A percentile compares a stretch with the other conserved stretches of the same genome.
Evolutionary conservation across 2,113 vertebrate genomes (phyloP).

Genomic region (Dinomys branickii): DNA sequence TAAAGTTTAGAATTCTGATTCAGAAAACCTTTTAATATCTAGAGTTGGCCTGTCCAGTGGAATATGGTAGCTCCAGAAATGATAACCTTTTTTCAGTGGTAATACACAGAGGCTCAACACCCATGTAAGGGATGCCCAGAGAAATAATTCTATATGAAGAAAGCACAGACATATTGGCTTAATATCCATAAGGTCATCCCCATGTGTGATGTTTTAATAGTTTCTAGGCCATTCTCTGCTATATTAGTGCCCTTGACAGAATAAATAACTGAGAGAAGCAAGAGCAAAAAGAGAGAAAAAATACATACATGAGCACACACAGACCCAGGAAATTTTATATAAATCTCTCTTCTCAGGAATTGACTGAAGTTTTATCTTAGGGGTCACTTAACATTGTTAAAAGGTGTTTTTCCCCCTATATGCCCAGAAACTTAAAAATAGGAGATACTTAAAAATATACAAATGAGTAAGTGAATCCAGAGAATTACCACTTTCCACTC

Average conservation of each 20-base stretch:
- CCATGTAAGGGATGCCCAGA: not conserved
- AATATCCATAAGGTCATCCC: not conserved
- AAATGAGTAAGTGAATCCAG: not conserved
- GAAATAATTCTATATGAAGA: not conserved
- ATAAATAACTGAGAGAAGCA: not conserved
- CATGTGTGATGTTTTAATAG: not conserved
- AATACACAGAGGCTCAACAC: not conserved
- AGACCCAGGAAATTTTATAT: not conserved
- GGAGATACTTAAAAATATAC: not conserved
- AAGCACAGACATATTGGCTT: not conserved
- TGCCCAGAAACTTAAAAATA: slow-evolving; percentile 10
- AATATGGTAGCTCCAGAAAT: slow-evolving; percentile 26
- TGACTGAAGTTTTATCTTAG: not conserved
- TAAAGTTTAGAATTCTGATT: slow-evolving; percentile 8
- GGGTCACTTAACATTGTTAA: not conserved
- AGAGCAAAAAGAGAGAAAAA: not conserved
- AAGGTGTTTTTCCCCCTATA: not conserved
- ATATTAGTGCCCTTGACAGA: not conserved
- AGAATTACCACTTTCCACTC: not conserved
- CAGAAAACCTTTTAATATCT: slow-evolving; percentile 1
- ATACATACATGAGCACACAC: not conserved
- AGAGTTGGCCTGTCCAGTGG: not conserved
- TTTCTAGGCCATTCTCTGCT: not conserved
- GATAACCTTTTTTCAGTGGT: not conserved
- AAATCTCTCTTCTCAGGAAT: not conserved